Conservation (phyloP, 2,113 vertebrate species). For the Columbina picui region DNA sequence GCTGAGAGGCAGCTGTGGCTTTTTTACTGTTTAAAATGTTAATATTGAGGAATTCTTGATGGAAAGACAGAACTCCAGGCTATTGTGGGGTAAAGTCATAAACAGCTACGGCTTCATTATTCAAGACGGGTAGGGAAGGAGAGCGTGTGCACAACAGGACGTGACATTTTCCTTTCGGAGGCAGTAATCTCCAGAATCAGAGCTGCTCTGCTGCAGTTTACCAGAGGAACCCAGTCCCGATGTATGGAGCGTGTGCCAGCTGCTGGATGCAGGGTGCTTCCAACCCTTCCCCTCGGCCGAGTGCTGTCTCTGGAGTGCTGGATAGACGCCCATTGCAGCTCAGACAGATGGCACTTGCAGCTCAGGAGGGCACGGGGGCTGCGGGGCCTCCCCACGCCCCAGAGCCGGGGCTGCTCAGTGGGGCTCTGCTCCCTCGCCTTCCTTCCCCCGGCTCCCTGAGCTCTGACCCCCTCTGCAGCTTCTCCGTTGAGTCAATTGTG, state of each 20-base stretch:
- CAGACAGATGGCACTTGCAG: background rate
- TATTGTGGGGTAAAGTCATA: background rate
- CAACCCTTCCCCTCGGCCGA: background rate
- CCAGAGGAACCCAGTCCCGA: background rate
- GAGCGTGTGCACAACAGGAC: fast-evolving
- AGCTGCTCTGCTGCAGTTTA: background rate
- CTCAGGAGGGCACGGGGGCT: background rate
- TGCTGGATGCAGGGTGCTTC: background rate
- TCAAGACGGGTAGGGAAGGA: background rate
- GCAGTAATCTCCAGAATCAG: background rate
- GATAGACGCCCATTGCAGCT: background rate
- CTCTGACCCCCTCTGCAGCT: background rate
- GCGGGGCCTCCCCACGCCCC: background rate
- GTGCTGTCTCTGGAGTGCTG: background rate
- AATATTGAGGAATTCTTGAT: background rate
- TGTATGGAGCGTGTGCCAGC: background rate
- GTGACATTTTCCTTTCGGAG: background rate
- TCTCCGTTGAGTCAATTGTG: background rate
- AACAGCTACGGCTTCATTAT: background rate
- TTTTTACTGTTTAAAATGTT: background rate
- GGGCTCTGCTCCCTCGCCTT: background rate
- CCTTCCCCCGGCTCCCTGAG: background rate
- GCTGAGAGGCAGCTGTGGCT: background rate
- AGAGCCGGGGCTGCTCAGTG: background rate
- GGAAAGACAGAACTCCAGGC: background rate